Base-by-base conservation (phyloP, 2,888 invertebrate genomes). In the Pristionchus entomophagus region DNA sequence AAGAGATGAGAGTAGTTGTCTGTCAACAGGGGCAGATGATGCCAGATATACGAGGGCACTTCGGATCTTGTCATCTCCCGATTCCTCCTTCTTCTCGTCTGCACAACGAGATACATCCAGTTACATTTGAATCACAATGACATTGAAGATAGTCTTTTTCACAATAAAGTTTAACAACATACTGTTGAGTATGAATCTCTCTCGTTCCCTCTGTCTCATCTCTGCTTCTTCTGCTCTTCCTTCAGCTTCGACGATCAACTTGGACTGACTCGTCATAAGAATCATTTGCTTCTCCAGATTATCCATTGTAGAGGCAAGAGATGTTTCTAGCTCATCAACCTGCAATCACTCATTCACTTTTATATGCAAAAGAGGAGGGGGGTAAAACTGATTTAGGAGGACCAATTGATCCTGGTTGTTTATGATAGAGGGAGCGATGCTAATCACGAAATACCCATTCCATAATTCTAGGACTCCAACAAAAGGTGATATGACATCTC, bases 141-240 rank as follows among this genome's bases (percentile, higher is more conserved):
- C n/a, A n/a, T n/a, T n/a, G n/a, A n/a, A n/a, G n/a, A n/a, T n/a
- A n/a, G n/a, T n/a, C n/a, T n/a, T n/a, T n/a, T n/a, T n/a, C n/a
- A n/a, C n/a, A n/a, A n/a, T n/a, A n/a, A n/a, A n/a, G n/a, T n/a
- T n/a, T n/a, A n/a, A 8, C 32, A 38, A 69, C 69, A 26, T 5
- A 69, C 69, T 69, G 38, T 5, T 17, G 17, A 38, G 10, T 19
- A 35, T 35, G 38, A 10, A 38, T 69, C 56, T 83, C 19, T 83
- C 82, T n/a, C 26, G 10, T 22, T 62, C 45, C 41, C 38, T 81
- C 26, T 14, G 22, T 56, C 81, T 59, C 17, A 62, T 41, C 45
- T 83, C 82, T 26, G 82, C 82, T 62, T 83, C 62, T 62, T 59
- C 41, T 22, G 62, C 62, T 62, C 82, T 59, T 32, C 62, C 53